Base-by-base conservation (phyloP, 23 tunicate genomes). In the Ascidia mentula region DNA sequence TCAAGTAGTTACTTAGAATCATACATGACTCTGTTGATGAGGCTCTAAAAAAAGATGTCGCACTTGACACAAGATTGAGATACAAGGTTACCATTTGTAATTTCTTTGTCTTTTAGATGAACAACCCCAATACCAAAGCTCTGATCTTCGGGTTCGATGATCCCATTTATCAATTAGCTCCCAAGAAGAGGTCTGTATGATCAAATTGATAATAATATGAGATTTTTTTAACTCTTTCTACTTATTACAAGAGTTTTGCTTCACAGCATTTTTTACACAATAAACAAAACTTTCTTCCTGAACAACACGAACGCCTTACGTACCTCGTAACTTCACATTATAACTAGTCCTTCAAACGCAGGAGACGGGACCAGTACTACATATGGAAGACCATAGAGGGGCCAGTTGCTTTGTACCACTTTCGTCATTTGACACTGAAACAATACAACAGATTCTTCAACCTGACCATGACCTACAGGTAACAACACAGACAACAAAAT, bases 401-500 rank as follows among this genome's bases (percentile, higher is more conserved):
- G 18, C 75, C 84, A 1, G 37, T 30, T 20, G 76, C 75, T 34
- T 6, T 45, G 20, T 76, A 34, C 31, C 35, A 31, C 30, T 26
- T 65, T 18, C 32, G 76, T 69, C 24, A 38, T 1, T 22, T 80
- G 75, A 32, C 22, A 22, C 39, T 65, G 26, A 37, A 69, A 8
- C 46, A 69, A 35, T 80, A 22, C 36, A 46, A 80, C 78, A 36
- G 35, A 4, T 80, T 80, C 8, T 80, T 80, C 78, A 80, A 80
- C 84, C 31, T 80, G 8, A 80, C 84, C 53, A 80, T 80, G 84
- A 22, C 84, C 32, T 80, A 61, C 84, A 80, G 84, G 84, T 80
- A 35, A 45, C 46, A 53, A 53, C 65, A 9, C 7, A 6, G 24
- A 5, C 7, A 3, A 3, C 24, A 9, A 53, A 9, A 53, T 1